Evolutionary conservation across 2,797 vertebrate genomes (phyloP).

Genomic region (Hydrophis major): DNA sequence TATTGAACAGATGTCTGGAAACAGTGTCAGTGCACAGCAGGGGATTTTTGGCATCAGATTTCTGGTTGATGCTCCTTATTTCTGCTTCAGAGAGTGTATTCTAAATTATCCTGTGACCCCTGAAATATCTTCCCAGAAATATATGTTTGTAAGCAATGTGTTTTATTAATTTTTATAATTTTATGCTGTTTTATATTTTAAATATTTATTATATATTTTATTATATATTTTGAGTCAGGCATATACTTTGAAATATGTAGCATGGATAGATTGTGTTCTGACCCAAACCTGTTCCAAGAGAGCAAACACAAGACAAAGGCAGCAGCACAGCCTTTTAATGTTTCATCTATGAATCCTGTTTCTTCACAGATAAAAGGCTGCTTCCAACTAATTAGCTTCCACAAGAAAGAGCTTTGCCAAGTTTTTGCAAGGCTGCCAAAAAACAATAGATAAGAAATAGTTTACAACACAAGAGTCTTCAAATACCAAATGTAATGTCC

Average conservation of each 20-base stretch:
- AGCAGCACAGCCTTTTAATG: too few relatives aligned
- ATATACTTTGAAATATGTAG: neutral
- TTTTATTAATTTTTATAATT: neutral
- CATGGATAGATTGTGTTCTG: neutral
- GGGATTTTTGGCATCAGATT: neutral
- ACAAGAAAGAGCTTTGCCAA: too few relatives aligned
- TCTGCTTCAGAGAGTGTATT: neutral
- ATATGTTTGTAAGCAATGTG: neutral
- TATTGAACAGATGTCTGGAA: neutral
- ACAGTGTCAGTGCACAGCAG: neutral
- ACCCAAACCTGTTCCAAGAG: too few relatives aligned
- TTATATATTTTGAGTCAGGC: neutral
- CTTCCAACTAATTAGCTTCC: too few relatives aligned
- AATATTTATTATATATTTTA: neutral
- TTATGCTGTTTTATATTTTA: neutral
- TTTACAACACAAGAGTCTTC: too few relatives aligned
- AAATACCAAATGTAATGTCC: too few relatives aligned
- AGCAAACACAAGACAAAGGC: too few relatives aligned
- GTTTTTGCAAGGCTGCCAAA: too few relatives aligned
- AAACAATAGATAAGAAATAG: too few relatives aligned
- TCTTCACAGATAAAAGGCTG: too few relatives aligned
- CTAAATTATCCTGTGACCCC: neutral
- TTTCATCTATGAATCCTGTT: too few relatives aligned
- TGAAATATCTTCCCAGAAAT: neutral
- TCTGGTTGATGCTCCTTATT: neutral